Evolutionary conservation across 2,797 vertebrate genomes (phyloP), one percentile per base, ranked within the genome.

Genomic region (Nasua narica): DNA sequence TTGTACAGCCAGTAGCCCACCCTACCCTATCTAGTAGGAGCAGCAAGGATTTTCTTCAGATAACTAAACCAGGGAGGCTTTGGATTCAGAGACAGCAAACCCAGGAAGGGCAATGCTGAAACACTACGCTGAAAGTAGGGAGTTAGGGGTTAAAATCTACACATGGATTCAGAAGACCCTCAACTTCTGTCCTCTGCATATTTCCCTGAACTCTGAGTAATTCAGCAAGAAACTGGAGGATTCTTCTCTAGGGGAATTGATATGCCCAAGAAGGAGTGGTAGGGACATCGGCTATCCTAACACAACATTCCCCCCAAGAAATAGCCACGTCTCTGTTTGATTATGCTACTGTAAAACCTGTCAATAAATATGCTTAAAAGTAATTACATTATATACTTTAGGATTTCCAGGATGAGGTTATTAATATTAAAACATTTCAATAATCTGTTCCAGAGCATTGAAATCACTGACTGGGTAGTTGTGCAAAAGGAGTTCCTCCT

Each of bases 391-490:
- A 40, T 77, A 9, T 85, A 40, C 32, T 62, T 90, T 69, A 87
- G 54, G 50, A 70, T 29, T 48, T 95, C 25, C 48, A 74, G 35
- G 40, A 48, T 79, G 76, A 78, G 29, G 52, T 48, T 32, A 50
- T 74, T 89, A 88, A 67, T 94, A 60, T 54, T 56, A 94, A 37
- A 94, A 50, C 23, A 88, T 81, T 90, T 92, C 52, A 77, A 35
- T 65, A 62, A 87, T 60, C 50, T 79, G 0, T 77, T 94, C 35
- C 54, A 40, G 27, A 70, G 78, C n/a, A n/a, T 16, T 92, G 35
- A 5, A 77, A 87, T 96, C 40, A 76, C 40, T 60, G 70, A 79
- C 40, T 60, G 70, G 23, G 19, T n/a, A 84, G 2, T 82, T 93
- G 65, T 77, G 43, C n/a, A 76, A 35, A 88, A 87, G 35, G 21